Evolutionary conservation across 2,113 vertebrate species (phyloP), one percentile per base, ranked within the genome.

Genomic region (Pterocles burchelli): DNA sequence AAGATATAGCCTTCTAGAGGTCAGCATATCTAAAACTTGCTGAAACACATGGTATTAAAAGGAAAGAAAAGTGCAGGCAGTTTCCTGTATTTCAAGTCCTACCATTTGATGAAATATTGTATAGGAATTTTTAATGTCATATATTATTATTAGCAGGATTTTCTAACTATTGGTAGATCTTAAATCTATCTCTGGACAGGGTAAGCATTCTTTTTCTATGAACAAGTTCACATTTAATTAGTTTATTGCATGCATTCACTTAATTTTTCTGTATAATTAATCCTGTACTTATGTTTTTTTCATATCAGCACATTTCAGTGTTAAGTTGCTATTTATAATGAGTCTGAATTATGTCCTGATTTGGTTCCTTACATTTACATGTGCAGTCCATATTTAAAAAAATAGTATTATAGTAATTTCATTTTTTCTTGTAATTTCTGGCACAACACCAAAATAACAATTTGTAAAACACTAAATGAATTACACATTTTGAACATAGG

Each of bases 381-480:
- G 13, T 62, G 46, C 7, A 45, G 16, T 66, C 20, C 14, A 38
- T 57, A 87, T 78, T 78, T 63, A 73, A 97, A 89, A 89, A 82
- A 94, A 68, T n/a, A 85, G 43, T 65, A 58, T 45, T 36, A 83
- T 9, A 11, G 22, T 58, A 11, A 70, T 82, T 88, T 81, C 4
- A 79, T 70, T 43, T 91, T 95, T 89, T 88, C 9, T 51, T 94
- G 11, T 71, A 16, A 91, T 83, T 91, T 91, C 55, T 90, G 89
- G 85, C 43, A 74, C 2, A 20, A 61, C 17, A 67, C 57, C 81
- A 93, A 83, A 88, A 43, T 46, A 85, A 85, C 16, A 59, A 77
- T 91, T 90, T 80, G 43, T 85, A 67, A 80, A 96, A 77, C 29
- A 67, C 38, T 85, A 83, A 85, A 93, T 36, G 4, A 83, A 90